Percentiles rank a stretch among this genome's conserved stretches.
Conservation (phyloP, 2,113 vertebrate species). For the Lophochroa leadbeateri region DNA sequence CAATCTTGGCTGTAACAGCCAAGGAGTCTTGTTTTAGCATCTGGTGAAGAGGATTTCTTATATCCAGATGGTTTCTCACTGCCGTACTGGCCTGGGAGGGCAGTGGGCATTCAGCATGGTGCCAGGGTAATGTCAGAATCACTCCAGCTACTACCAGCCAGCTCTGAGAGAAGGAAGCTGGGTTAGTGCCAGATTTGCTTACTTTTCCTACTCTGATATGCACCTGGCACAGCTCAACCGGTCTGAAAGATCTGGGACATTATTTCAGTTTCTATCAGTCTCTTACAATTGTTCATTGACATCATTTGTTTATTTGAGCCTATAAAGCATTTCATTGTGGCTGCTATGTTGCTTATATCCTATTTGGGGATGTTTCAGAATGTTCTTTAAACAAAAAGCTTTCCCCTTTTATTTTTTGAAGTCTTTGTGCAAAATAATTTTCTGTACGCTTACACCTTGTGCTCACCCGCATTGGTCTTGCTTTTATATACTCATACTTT, state of each 20-base stretch:
- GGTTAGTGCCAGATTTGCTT: neutral
- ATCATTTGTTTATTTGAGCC: neutral
- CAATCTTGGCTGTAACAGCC: neutral
- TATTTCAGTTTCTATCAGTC: neutral
- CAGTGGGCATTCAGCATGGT: fast-evolving
- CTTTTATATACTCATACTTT: fast-evolving
- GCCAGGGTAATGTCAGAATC: neutral
- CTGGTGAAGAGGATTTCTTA: neutral
- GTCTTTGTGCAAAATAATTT: neutral
- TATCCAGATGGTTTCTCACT: neutral
- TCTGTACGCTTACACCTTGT: neutral
- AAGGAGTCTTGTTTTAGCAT: neutral
- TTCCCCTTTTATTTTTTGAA: neutral
- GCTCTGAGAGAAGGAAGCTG: neutral
- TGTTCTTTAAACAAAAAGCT: neutral
- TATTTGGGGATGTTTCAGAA: neutral
- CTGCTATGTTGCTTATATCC: neutral
- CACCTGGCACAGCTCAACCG: neutral
- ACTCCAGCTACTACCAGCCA: neutral
- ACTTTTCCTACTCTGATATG: neutral
- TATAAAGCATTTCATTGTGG: neutral
- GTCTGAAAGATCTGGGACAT: neutral
- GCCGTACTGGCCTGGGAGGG: neutral
- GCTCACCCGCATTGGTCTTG: neutral
- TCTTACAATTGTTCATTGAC: neutral